phyloP scores from a whole-genome alignment of 2,888 invertebrate genomes.

The Anoplius nigerrimus region DNA sequence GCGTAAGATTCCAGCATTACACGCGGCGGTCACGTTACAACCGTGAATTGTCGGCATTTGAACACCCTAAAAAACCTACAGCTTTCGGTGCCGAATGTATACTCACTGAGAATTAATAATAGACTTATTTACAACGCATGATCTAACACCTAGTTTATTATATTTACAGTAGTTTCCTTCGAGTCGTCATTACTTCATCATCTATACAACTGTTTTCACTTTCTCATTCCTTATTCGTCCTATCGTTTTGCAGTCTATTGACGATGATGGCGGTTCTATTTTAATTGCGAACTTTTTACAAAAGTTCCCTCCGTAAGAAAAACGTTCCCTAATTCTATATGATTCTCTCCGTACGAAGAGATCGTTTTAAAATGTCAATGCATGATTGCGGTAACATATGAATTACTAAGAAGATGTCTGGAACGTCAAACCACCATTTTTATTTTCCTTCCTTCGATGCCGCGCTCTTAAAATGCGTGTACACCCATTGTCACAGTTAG shows the following conservation, averaged over 20 bases:
- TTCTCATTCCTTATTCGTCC: neutral
- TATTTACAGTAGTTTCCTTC: conserved; percentile 56
- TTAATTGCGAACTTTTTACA: no score
- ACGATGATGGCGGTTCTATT: no score
- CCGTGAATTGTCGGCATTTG: conserved; percentile 23
- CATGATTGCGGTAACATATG: no score
- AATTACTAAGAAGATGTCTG: conserved; percentile 2
- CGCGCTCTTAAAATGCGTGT: no score
- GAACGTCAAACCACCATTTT: no score
- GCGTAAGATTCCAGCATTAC: conserved; percentile 18
- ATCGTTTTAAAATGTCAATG: no score
- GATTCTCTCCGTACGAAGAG: no score
- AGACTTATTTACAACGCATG: conserved; percentile 59
- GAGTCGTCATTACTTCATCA: conserved; percentile 1
- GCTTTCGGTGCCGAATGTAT: conserved; percentile 33
- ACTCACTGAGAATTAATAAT: neutral
- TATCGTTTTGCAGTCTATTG: neutral
- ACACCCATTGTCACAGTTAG: no score
- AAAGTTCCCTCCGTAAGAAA: no score
- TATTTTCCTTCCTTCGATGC: no score
- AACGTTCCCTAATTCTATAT: no score
- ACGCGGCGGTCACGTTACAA: conserved; percentile 10
- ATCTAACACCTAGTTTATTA: conserved; percentile 57
- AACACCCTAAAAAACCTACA: conserved; percentile 22
- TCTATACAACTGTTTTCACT: neutral